phyloP scores from a whole-genome alignment of 2,797 vertebrate species.

The Phoeniculus purpureus region DNA sequence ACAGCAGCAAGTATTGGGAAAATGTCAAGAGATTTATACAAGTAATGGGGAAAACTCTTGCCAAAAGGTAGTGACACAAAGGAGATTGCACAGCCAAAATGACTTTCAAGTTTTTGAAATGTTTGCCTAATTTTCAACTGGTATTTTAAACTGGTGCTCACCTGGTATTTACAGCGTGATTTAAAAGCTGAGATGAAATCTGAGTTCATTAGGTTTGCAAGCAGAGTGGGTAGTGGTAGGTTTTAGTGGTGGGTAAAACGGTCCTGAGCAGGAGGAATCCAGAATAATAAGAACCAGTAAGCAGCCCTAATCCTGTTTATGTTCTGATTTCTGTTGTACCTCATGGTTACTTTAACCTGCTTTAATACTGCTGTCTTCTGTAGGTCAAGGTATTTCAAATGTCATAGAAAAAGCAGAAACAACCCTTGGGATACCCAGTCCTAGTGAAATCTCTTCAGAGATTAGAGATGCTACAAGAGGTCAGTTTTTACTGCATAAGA shows the following conservation, averaged over 20 bases:
- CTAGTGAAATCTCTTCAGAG: conserved; percentile 85
- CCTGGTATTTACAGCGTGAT: not conserved
- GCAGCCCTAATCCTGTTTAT: not conserved
- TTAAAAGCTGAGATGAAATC: not conserved
- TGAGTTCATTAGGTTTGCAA: not conserved
- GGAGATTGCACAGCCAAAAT: not conserved
- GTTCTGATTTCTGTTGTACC: not conserved
- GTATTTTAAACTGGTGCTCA: not conserved
- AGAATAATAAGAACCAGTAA: not conserved
- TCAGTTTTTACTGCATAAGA: conserved; percentile 62
- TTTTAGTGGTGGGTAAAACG: not conserved
- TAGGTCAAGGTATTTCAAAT: conserved; percentile 94
- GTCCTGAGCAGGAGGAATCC: not conserved
- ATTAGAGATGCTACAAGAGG: conserved; percentile 70
- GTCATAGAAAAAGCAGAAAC: conserved; percentile 97
- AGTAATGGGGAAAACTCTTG: not conserved
- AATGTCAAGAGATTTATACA: conserved; percentile 2
- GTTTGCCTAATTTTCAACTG: not conserved
- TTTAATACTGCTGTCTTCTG: conserved; percentile 11
- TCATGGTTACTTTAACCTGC: not conserved
- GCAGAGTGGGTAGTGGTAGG: not conserved
- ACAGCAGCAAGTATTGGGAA: conserved; percentile 1
- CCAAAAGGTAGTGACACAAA: not conserved
- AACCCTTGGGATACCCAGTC: conserved; percentile 92
- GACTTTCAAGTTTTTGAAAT: not conserved